Base-by-base conservation (phyloP, 2,888 invertebrate genomes). In the Lasiommata megera region DNA sequence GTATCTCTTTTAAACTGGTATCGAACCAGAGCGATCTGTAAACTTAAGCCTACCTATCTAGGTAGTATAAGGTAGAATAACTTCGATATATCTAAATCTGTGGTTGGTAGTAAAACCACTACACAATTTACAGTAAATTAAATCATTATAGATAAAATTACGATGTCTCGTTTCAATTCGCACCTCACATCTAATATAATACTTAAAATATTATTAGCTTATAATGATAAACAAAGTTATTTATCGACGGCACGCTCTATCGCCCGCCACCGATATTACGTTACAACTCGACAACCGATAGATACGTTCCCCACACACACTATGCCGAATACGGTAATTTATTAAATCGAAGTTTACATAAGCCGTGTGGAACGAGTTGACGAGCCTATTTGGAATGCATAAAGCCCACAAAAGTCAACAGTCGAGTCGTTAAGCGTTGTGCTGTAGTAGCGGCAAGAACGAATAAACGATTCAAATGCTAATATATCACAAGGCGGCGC, bases 391-490 rank as follows among this genome's bases (percentile, higher is more conserved):
- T 69, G 73, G 76, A 82, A 83, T 80, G 81, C 80, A 76, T 80
- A 77, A 80, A 79, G 75, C 78, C 74, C 68, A 81, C 80, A 77
- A 81, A 84, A 79, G 79, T 77, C 62, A 63, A 60, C 61, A 61
- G 66, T 53, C 59, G 67, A 61, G 60, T 47, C 65, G 69, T 70
- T 72, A 23, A 67, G 70, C 71, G 73, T 68, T 73, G 76, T 66
- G 68, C 68, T 67, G 69, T 68, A 66, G 66, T 71, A 72, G 72
- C 72, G 71, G 68, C 65, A 65, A 62, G 74, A 80, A 81, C 84
- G 85, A 85, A 86, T 85, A 84, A 86, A 77, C 86, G 84, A 82
- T 88, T 87, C 84, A 84, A 89, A 89, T 88, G 87, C 83, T 88
- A 90, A 90, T 90, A 89, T 89, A 88, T 90, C 88, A 89, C 89